A percentile compares a stretch with the other conserved stretches of the same genome.
phyloP scores from a whole-genome alignment of 1,140 invertebrate genomes.

The Diprion similis region DNA sequence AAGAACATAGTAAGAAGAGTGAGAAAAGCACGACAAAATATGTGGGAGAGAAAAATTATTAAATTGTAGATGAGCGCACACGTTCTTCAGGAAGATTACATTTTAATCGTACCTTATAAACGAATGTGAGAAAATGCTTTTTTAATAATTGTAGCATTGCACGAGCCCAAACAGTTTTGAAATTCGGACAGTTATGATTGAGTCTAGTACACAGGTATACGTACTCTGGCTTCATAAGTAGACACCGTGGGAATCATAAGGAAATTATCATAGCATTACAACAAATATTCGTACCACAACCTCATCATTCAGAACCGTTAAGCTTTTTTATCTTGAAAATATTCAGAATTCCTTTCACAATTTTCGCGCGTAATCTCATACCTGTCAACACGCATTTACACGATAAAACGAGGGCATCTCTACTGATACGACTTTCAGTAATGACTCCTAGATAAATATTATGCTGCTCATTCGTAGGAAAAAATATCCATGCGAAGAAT shows the following conservation, averaged over 20 bases:
- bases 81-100: neutral
- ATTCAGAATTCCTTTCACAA: no score
- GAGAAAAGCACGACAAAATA: neutral
- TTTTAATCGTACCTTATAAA: constrained; percentile 1
- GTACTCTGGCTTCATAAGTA: neutral
- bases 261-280: neutral
- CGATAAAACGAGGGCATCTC: no score
- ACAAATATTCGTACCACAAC: neutral
- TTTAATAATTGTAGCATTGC: neutral
- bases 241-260: neutral
- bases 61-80: neutral
- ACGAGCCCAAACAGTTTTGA: neutral
- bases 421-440: no score
- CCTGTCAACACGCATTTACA: no score
- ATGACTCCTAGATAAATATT: no score
- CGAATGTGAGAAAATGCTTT: constrained; percentile 1
- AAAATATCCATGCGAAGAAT: no score
- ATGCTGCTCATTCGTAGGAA: no score
- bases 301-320: neutral
- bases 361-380: no score
- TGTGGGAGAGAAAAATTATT: neutral
- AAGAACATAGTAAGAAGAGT: neutral
- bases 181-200: no score
- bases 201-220: no score
- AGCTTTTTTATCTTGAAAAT: neutral